Evolutionary conservation across 1,140 invertebrate genomes (phyloP), one percentile per base, ranked within the genome.

Genomic region (Drosophila miranda): DNA sequence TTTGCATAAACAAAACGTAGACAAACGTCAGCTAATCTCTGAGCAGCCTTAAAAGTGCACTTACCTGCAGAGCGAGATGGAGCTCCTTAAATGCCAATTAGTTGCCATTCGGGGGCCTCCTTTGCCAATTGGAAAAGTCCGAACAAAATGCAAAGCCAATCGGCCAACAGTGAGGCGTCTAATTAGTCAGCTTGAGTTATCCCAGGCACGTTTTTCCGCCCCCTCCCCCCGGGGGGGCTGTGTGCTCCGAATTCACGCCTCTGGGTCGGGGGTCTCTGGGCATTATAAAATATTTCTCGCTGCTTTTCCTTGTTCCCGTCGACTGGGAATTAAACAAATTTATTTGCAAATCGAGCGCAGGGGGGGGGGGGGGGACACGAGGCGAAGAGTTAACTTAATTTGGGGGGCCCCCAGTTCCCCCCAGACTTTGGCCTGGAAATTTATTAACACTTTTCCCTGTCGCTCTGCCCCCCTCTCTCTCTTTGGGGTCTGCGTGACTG

Each of bases 281-380:
- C 58, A 72, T 78, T 86, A 86, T 84, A 84, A 79, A 84, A 84
- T 84, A 84, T 82, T 84, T 84, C 76, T 59, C 75, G 63, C 45
- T 41, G 57, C 55, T 26, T 48, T 43, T 64, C 51, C 66, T 28
- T 63, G 54, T 58, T 54, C 58, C 60, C 58, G 75, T 75, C 77
- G 60, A 80, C 54, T 63, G 73, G 81, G 81, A 81, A 81, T 86
- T 84, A 74, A 86, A 86, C 81, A 84, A 84, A 84, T 84, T 84
- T 84, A 84, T 84, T 84, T 84, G 73, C 77, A 52, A 77, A 80
- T 84, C 81, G 64, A 77, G 34, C 34, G 26, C n/a, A 28, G 45
- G 26, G 50, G 67, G 16, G 59, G 9, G 3, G 9, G 19, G 16
- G n/a, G 51, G 30, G 8, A 9, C 8, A 2, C 30, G 30, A 30